Conservation (phyloP, 1,140 invertebrate genomes). For the Acyrthosiphon pisum region DNA sequence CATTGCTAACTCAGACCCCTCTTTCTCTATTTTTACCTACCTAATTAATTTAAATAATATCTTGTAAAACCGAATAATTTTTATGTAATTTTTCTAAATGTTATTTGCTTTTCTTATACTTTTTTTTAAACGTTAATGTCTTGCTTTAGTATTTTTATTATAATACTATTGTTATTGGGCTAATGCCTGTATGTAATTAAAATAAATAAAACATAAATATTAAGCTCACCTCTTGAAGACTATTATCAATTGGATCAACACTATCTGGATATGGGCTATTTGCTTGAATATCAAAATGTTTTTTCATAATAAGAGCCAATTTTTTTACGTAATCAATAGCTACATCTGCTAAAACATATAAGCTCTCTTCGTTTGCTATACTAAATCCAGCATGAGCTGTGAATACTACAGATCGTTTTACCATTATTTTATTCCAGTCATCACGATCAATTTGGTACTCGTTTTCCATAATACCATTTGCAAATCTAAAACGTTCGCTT, state of each 20-base stretch:
- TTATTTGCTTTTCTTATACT: too few species aligned
- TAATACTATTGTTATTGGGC: too few species aligned
- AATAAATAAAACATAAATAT: neutral
- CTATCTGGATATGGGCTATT: neutral
- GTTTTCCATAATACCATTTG: neutral
- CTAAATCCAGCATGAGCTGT: slow-evolving; percentile 50
- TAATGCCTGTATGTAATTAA: too few species aligned
- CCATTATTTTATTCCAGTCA: slow-evolving; percentile 45
- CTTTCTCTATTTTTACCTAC: too few species aligned
- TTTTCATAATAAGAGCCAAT: slow-evolving; percentile 44
- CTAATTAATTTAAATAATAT: too few species aligned
- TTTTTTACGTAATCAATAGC: slow-evolving; percentile 32
- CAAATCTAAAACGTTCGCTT: neutral
- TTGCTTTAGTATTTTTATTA: too few species aligned
- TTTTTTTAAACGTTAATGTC: too few species aligned
- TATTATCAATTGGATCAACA: slow-evolving; percentile 21
- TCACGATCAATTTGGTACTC: slow-evolving; percentile 37
- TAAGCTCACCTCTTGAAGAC: slow-evolving; percentile 29
- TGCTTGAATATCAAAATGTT: slow-evolving; percentile 38
- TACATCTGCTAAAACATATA: slow-evolving; percentile 38
- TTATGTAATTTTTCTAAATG: too few species aligned
- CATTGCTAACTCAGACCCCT: too few species aligned
- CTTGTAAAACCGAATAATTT: too few species aligned
- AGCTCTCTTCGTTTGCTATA: slow-evolving; percentile 42
- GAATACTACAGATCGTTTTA: slow-evolving; percentile 20